Conservation (phyloP, 2,113 vertebrate species). For the Capreolus pygargus region DNA sequence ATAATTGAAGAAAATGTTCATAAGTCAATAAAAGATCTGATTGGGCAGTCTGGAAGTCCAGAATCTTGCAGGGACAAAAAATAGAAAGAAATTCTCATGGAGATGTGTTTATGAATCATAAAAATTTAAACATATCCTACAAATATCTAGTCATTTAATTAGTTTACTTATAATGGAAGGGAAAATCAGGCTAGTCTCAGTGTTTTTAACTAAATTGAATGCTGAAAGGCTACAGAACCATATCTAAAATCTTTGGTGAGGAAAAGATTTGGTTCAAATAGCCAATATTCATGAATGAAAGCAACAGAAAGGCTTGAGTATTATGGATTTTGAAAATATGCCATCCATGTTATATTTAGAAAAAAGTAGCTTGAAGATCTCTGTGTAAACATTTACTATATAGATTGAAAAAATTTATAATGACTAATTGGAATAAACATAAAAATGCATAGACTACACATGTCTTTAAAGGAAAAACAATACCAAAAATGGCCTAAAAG, state of each 20-base stretch:
- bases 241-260: neutral
- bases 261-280: slow-evolving; percentile 16
- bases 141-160: slow-evolving; percentile 15
- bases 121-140: neutral
- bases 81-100: neutral
- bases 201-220: slow-evolving; percentile 34
- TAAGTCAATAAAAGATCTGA: neutral
- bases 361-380: slow-evolving; percentile 9
- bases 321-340: neutral
- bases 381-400: neutral
- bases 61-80: neutral
- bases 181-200: neutral
- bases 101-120: slow-evolving; percentile 21
- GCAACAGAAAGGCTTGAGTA: neutral
- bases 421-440: neutral
- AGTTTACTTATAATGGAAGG: neutral
- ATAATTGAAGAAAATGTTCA: neutral
- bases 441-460: neutral
- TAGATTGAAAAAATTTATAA: neutral
- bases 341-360: neutral
- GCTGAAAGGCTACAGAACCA: neutral
- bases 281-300: slow-evolving; percentile 25
- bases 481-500: neutral
- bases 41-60: neutral
- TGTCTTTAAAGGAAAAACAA: neutral